Evolutionary conservation across 2,113 vertebrate genomes (phyloP).

Genomic region (Dinomys branickii): DNA sequence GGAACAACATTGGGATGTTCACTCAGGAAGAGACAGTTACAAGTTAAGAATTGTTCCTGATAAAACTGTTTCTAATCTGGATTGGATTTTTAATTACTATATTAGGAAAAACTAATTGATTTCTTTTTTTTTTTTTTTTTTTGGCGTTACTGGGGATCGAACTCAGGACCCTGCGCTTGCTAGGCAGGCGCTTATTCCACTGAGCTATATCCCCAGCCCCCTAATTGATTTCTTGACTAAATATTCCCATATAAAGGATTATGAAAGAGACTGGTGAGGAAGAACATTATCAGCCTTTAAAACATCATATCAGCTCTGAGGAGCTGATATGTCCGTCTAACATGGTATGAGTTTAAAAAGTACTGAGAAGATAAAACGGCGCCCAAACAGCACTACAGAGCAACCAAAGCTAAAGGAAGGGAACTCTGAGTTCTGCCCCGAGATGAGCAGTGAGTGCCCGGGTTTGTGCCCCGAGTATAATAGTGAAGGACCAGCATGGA

Average conservation of each 20-base stretch:
- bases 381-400: slow-evolving; percentile 95
- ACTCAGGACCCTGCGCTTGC: too few relatives aligned
- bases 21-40: slow-evolving; percentile 97
- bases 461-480: slow-evolving; percentile 89
- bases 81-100: slow-evolving; percentile 95
- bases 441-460: slow-evolving; percentile 89
- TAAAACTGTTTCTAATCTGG: slow-evolving; percentile 94
- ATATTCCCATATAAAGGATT: slow-evolving; percentile 97
- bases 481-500: slow-evolving; percentile 87
- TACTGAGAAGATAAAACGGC: slow-evolving; percentile 98
- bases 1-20: slow-evolving; percentile 96
- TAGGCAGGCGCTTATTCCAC: too few relatives aligned
- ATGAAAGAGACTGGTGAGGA: slow-evolving; percentile 98
- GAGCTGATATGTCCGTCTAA: slow-evolving; percentile 97
- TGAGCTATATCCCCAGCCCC: too few relatives aligned
- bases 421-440: slow-evolving; percentile 87
- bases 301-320: slow-evolving; percentile 96
- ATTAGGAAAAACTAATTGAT: slow-evolving; percentile 96
- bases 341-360: slow-evolving; percentile 98
- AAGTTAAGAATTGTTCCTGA: slow-evolving; percentile 95
- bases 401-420: slow-evolving; percentile 83
- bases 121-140: too few relatives aligned
- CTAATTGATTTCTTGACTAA: slow-evolving; percentile 98
- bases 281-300: slow-evolving; percentile 96
- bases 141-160: too few relatives aligned